A percentile compares a stretch with the other conserved stretches of the same genome.
Conservation (phyloP, 2,797 vertebrate genomes). For the Sebastolobus altivelis region DNA sequence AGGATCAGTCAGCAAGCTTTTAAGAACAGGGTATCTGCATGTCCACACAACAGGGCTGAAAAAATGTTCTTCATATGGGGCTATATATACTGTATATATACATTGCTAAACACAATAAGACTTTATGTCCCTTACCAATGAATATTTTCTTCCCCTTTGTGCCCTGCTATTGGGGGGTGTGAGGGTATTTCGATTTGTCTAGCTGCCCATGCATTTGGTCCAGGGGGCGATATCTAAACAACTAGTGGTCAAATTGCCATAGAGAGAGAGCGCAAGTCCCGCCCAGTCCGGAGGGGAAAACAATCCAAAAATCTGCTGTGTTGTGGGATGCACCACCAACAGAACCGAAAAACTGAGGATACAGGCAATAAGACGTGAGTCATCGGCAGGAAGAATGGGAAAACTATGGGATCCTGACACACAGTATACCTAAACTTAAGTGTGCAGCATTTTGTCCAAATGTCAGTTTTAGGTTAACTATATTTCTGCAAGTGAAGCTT, state of each 20-base stretch:
- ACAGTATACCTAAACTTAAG: neutral
- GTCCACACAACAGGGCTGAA: neutral
- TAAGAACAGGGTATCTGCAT: conserved; percentile 3
- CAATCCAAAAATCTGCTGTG: neutral
- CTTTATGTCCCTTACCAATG: neutral
- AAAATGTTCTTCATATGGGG: neutral
- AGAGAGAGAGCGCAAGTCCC: too few species aligned
- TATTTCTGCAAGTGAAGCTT: neutral
- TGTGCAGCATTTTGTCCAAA: neutral
- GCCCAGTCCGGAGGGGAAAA: neutral
- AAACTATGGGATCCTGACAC: neutral
- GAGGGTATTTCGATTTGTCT: neutral
- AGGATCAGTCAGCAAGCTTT: conserved; percentile 5
- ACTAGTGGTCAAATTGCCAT: neutral
- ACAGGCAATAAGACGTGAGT: neutral
- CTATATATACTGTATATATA: neutral
- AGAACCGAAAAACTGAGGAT: neutral
- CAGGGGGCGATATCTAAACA: neutral
- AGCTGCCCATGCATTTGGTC: neutral
- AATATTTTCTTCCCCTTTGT: neutral
- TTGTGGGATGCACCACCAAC: too few species aligned
- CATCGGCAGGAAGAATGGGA: neutral
- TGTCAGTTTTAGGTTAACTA: neutral
- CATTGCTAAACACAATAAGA: neutral
- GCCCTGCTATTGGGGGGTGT: neutral